Conservation (phyloP, 2,797 vertebrate genomes). For the Synaphobranchus kaupii region DNA sequence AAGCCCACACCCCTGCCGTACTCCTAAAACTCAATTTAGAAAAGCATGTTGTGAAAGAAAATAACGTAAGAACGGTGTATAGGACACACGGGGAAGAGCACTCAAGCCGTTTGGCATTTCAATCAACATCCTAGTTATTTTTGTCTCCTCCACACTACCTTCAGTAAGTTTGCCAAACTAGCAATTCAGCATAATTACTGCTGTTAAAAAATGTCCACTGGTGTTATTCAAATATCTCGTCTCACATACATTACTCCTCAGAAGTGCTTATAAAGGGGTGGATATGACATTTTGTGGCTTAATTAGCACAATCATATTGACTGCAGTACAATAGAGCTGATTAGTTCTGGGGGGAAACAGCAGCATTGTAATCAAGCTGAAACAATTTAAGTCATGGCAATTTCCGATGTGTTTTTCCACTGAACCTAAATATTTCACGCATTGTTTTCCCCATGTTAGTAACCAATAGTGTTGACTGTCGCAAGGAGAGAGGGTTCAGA, state of each 20-base stretch:
- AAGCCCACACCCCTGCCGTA: background rate
- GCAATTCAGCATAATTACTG: conserved; percentile 75
- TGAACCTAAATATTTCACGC: conserved; percentile 33
- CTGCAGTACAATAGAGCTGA: conserved; percentile 74
- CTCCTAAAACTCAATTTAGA: background rate
- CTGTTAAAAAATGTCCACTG: conserved; percentile 63
- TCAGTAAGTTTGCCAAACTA: conserved; percentile 59
- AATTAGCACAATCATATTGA: conserved; percentile 75
- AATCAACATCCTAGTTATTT: conserved; percentile 69
- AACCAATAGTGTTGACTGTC: background rate
- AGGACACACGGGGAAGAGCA: conserved; percentile 28
- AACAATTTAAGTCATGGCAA: conserved; percentile 47
- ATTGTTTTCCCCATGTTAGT: background rate
- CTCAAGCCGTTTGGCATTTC: conserved; percentile 66
- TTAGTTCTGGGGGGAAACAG: conserved; percentile 68
- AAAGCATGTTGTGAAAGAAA: background rate
- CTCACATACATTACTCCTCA: conserved; percentile 54
- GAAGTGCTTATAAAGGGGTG: conserved; percentile 58
- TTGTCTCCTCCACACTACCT: conserved; percentile 55
- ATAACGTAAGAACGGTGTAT: conserved; percentile 16
- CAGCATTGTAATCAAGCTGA: conserved; percentile 68
- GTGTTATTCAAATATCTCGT: conserved; percentile 71
- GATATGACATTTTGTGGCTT: conserved; percentile 74
- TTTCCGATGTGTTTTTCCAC: conserved; percentile 44
- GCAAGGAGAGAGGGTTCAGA: background rate